These are phyloP conservation scores for Artibeus jamaicensis DNA, from an alignment of 2,797 vertebrate genomes.

Conservation along the genomic window DNA sequence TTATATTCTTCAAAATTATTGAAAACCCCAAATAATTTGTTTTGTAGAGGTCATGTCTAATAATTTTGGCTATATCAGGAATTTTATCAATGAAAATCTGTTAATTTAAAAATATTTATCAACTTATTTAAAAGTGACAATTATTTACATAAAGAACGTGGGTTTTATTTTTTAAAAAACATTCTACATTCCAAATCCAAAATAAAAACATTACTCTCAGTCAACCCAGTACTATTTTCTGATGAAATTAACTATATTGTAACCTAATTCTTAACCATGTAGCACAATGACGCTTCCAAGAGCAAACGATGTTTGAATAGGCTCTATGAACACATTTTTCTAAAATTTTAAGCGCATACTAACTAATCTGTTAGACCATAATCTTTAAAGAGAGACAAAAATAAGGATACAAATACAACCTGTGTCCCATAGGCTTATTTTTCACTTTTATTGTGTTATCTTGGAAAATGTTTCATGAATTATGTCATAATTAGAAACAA, in stretches of 20 bases:
- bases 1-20: not conserved
- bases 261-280: not conserved
- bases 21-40: not conserved
- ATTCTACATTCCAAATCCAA: too few relatives aligned
- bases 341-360: not conserved
- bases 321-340: not conserved
- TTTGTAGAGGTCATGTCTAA: not conserved
- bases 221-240: not conserved
- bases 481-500: not conserved
- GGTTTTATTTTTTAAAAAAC: too few relatives aligned
- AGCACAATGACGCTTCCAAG: not conserved
- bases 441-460: not conserved
- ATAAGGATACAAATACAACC: not conserved
- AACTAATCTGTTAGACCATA: not conserved
- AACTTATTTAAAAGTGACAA: too few relatives aligned
- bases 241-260: not conserved
- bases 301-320: not conserved
- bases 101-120: too few relatives aligned
- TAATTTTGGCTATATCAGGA: not conserved
- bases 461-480: not conserved
- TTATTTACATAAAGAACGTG: too few relatives aligned
- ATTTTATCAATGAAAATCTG: not conserved
- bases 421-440: not conserved
- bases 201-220: too few relatives aligned
- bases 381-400: not conserved